A percentile compares a stretch with the other conserved stretches of the same genome.
Evolutionary conservation across 1,140 invertebrate species (phyloP).

Genomic region (Lerema accius): DNA sequence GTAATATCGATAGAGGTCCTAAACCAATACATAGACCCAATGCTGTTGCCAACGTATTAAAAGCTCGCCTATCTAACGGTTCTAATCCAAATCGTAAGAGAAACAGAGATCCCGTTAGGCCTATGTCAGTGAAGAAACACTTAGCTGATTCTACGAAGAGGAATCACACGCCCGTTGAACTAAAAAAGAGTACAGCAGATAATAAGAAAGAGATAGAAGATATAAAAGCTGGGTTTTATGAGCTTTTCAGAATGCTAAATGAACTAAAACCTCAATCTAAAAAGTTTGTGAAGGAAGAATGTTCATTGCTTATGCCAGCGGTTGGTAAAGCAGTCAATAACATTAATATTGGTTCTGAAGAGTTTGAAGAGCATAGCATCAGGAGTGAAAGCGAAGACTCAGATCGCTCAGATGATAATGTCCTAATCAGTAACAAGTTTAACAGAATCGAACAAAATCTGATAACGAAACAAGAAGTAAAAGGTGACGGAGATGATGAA

Average conservation of each 20-base stretch:
- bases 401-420: constrained; percentile 60
- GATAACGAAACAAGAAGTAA: constrained; percentile 5
- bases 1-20: constrained; percentile 42
- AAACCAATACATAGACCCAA: constrained; percentile 49
- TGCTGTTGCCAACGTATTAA: constrained; percentile 49
- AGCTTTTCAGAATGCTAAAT: constrained; percentile 49
- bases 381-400: constrained; percentile 52
- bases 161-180: constrained; percentile 38
- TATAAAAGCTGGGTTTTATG: constrained; percentile 48
- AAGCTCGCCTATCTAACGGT: constrained; percentile 40
- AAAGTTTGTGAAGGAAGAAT: constrained; percentile 20
- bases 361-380: constrained; percentile 34
- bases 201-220: constrained; percentile 44
- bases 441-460: constrained; percentile 32
- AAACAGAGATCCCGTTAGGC: constrained; percentile 31
- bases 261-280: constrained; percentile 39
- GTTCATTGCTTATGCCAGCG: background rate
- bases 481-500: constrained; percentile 39
- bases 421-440: constrained; percentile 64
- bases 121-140: constrained; percentile 38
- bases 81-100: constrained; percentile 43
- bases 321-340: constrained; percentile 20
- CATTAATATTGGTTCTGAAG: constrained; percentile 22
- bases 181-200: constrained; percentile 18
- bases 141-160: constrained; percentile 51